Percentiles rank a stretch among this genome's conserved stretches.
These are phyloP conservation scores for Battus philenor DNA, from an alignment of 1,140 invertebrate genomes.

Conservation along the genomic window DNA sequence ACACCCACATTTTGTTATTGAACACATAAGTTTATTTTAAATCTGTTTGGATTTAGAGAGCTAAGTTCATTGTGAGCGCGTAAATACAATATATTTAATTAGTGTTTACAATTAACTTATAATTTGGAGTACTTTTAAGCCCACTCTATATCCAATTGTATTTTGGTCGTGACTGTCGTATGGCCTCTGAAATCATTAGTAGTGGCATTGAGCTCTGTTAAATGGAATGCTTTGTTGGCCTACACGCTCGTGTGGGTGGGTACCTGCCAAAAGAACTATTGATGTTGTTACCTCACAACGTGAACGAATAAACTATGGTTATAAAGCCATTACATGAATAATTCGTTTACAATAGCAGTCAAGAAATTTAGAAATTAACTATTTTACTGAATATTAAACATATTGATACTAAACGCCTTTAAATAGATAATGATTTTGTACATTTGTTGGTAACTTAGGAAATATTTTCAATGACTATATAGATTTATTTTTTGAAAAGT, in stretches of 20 bases:
- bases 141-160: conserved; percentile 47
- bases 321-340: conserved; percentile 3
- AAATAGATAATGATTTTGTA: too few species aligned
- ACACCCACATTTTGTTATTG: conserved; percentile 5
- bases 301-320: conserved; percentile 3
- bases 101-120: conserved; percentile 7
- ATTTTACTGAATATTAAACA: too few species aligned
- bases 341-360: too few species aligned
- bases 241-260: conserved; percentile 17
- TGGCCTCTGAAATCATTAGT: conserved; percentile 55
- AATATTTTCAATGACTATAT: too few species aligned
- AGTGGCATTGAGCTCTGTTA: conserved; percentile 52
- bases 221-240: conserved; percentile 38
- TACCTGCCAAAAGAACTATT: conserved; percentile 7
- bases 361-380: too few species aligned
- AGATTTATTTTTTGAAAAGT: too few species aligned
- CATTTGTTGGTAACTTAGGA: too few species aligned
- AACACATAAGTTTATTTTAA: conserved; percentile 1
- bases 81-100: conserved; percentile 4
- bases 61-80: not conserved
- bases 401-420: too few species aligned
- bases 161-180: conserved; percentile 53
- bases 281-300: conserved; percentile 4
- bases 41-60: not conserved
- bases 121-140: conserved; percentile 18